phyloP scores from a whole-genome alignment of 2,888 invertebrate species.

The Cephus pygmeus region DNA sequence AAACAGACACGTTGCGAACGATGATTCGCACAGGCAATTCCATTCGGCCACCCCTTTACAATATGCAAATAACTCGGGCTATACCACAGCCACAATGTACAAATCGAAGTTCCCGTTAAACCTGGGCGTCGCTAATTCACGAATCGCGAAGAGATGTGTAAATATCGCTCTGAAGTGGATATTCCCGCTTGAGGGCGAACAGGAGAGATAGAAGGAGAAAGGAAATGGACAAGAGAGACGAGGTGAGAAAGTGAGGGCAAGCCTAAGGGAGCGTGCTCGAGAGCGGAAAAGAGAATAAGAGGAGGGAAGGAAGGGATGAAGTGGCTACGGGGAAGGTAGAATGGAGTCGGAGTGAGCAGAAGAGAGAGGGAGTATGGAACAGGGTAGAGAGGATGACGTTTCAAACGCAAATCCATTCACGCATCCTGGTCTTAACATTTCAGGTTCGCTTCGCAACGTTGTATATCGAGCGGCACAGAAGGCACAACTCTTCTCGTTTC shows the following conservation, averaged over 20 bases:
- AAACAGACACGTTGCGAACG: neutral
- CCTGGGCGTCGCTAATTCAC: neutral
- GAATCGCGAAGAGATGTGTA: neutral
- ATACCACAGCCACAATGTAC: neutral
- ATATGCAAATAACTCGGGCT: neutral
- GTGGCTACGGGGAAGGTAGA: neutral
- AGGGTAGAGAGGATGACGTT: neutral
- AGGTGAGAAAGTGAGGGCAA: neutral
- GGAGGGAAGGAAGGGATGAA: constrained; percentile 1
- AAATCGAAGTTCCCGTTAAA: neutral
- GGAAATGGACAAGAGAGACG: neutral
- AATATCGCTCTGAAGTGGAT: neutral
- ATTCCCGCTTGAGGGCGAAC: neutral
- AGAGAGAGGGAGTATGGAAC: neutral
- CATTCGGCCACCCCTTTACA: neutral
- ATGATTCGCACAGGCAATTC: neutral
- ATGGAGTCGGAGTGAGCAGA: neutral
- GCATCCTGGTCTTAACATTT: neutral
- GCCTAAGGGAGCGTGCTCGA: neutral
- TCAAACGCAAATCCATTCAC: neutral
- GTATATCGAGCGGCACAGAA: neutral
- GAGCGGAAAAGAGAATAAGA: neutral
- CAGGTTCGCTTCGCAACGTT: neutral
- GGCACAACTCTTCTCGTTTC: neutral
- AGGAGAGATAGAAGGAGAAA: constrained; percentile 12